Evolutionary conservation across 2,113 vertebrate species (phyloP).

Genomic region (Tetrao urogallus): DNA sequence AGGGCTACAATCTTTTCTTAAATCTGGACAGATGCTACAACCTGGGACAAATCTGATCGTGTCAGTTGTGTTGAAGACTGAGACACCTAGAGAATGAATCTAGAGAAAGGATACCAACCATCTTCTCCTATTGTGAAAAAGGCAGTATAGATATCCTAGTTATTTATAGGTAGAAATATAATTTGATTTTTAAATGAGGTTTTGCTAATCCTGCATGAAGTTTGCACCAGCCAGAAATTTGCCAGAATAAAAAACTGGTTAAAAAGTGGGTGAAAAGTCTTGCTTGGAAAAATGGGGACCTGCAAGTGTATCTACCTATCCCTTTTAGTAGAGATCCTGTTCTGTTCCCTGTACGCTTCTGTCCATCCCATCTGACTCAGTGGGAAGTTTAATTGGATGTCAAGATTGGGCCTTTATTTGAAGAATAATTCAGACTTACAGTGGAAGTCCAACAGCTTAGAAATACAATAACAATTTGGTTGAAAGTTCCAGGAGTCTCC

Average conservation of each 20-base stretch:
- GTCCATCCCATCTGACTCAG: background rate
- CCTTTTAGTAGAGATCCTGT: background rate
- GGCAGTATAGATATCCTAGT: background rate
- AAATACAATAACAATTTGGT: background rate
- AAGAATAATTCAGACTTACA: background rate
- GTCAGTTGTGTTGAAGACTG: background rate
- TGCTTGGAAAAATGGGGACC: background rate
- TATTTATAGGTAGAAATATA: background rate
- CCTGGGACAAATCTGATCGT: background rate
- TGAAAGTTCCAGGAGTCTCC: slow-evolving; percentile 32
- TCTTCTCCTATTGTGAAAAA: background rate
- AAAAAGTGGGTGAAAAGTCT: background rate
- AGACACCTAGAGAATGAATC: background rate
- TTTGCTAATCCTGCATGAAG: background rate
- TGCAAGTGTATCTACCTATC: background rate
- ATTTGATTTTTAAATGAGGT: background rate
- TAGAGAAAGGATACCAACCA: background rate
- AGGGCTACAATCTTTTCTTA: background rate
- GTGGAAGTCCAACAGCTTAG: background rate
- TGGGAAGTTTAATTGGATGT: background rate
- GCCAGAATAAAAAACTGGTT: background rate
- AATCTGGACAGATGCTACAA: background rate
- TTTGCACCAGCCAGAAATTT: background rate
- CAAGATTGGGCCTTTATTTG: background rate
- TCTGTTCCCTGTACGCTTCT: background rate